These are phyloP conservation scores for Nesogale talazaci DNA, from an alignment of 2,113 vertebrate species.

Conservation along the genomic window DNA sequence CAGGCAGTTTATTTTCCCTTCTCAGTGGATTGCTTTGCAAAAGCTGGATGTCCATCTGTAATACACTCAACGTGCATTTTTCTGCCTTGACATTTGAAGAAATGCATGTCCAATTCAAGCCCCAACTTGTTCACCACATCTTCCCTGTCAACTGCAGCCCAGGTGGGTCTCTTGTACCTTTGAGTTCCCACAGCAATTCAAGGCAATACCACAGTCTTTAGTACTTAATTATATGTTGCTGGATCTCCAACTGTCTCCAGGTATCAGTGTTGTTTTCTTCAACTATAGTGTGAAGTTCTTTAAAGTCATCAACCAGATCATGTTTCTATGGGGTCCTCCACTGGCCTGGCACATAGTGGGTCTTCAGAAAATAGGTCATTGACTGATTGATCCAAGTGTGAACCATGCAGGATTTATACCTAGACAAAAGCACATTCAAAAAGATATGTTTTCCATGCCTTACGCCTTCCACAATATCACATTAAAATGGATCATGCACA, in stretches of 20 bases:
- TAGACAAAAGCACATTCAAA: slow-evolving; percentile 18
- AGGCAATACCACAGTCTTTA: background rate
- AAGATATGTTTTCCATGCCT: background rate
- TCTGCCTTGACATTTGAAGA: slow-evolving; percentile 35
- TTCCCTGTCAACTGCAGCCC: background rate
- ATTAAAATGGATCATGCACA: slow-evolving; percentile 5
- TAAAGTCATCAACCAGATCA: background rate
- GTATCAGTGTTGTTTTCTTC: background rate
- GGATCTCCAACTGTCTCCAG: slow-evolving; percentile 12
- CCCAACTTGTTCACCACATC: background rate
- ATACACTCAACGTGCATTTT: background rate
- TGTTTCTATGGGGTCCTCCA: slow-evolving; percentile 19
- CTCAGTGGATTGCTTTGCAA: slow-evolving; percentile 1
- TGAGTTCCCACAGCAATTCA: background rate
- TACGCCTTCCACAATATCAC: background rate
- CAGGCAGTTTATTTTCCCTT: background rate
- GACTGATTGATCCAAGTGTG: background rate
- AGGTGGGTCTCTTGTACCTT: background rate
- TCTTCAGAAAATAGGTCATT: background rate
- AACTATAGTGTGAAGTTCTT: background rate
- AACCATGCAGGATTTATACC: background rate
- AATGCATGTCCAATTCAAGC: background rate
- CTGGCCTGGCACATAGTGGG: background rate
- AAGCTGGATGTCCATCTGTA: background rate
- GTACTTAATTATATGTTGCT: slow-evolving; percentile 35